These are phyloP conservation scores for Orthosia gracilis DNA, from an alignment of 2,888 invertebrate genomes.

Conservation along the genomic window DNA sequence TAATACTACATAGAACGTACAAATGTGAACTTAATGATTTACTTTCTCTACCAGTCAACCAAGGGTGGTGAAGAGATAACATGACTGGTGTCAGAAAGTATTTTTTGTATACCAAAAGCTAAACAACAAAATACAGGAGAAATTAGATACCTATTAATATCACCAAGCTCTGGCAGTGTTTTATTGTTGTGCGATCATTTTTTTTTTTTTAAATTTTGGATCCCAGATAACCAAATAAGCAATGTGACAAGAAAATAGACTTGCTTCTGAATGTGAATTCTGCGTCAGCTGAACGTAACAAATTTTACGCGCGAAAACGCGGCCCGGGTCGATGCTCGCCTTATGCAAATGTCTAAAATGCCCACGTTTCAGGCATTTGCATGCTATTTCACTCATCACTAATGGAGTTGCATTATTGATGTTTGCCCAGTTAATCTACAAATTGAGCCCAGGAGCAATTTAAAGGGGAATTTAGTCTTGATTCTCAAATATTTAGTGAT, in stretches of 20 bases:
- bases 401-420: constrained; percentile 26
- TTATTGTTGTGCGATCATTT: too few relatives aligned
- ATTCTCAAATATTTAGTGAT: constrained; percentile 8
- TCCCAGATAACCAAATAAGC: background rate
- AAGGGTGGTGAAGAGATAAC: too few relatives aligned
- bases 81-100: too few relatives aligned
- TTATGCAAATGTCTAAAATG: constrained; percentile 42
- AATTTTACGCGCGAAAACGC: constrained; percentile 28
- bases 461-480: constrained; percentile 10
- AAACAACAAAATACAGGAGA: too few relatives aligned
- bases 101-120: too few relatives aligned
- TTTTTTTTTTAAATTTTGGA: too few relatives aligned
- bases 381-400: constrained; percentile 34
- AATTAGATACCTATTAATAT: too few relatives aligned
- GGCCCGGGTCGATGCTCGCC: background rate
- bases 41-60: too few relatives aligned
- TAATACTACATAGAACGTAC: too few relatives aligned
- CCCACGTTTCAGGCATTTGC: constrained; percentile 37
- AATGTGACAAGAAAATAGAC: background rate
- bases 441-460: constrained; percentile 14
- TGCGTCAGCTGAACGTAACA: constrained; percentile 1
- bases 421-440: constrained; percentile 16
- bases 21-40: too few relatives aligned
- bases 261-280: constrained; percentile 1
- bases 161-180: too few relatives aligned